Evolutionary conservation across 2,888 invertebrate species (phyloP).

Genomic region (Deroplatys truncata): DNA sequence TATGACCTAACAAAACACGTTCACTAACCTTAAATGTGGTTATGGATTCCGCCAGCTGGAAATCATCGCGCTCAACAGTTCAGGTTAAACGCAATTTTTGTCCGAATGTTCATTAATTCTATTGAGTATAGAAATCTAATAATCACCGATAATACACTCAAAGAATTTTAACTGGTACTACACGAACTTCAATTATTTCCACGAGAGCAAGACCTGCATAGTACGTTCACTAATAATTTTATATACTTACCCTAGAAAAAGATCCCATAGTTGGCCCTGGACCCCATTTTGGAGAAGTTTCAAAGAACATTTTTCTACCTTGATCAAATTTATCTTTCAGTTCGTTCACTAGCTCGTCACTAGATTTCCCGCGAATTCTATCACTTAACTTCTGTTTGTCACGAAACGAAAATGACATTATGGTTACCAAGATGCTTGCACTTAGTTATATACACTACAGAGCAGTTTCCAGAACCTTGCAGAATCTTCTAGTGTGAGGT

Average conservation of each 20-base stretch:
- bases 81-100: too few relatives aligned
- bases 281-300: constrained; percentile 32
- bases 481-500: constrained; percentile 25
- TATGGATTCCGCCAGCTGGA: too few relatives aligned
- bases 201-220: too few relatives aligned
- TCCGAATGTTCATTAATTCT: too few relatives aligned
- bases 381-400: constrained; percentile 38
- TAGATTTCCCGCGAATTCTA: constrained; percentile 37
- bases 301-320: constrained; percentile 37
- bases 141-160: too few relatives aligned
- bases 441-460: constrained; percentile 18
- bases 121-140: too few relatives aligned
- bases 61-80: too few relatives aligned
- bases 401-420: constrained; percentile 37
- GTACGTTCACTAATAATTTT: not conserved
- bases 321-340: constrained; percentile 37
- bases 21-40: too few relatives aligned
- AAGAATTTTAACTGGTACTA: too few relatives aligned
- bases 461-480: constrained; percentile 21
- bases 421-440: constrained; percentile 19
- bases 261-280: constrained; percentile 31
- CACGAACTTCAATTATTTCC: too few relatives aligned
- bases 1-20: too few relatives aligned
- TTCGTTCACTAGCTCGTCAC: constrained; percentile 39
- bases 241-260: constrained; percentile 36